Conservation (phyloP, 2,888 invertebrate genomes). For the Noctua janthe region DNA sequence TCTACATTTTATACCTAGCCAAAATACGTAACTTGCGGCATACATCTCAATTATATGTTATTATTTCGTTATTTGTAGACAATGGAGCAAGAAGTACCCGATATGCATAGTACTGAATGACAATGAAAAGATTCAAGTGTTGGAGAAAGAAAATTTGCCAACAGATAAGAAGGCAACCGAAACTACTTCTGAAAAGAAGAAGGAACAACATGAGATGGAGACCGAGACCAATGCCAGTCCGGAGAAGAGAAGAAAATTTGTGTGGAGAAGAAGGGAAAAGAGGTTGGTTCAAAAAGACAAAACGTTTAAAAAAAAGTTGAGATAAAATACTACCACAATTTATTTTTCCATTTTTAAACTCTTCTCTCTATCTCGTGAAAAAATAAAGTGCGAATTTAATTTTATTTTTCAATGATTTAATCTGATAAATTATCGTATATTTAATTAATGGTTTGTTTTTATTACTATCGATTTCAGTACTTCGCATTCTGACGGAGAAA, state of each 20-base stretch:
- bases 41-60: background rate
- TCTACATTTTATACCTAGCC: background rate
- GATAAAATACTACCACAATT: background rate
- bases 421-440: background rate
- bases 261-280: constrained; percentile 86
- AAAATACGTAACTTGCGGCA: background rate
- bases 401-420: constrained; percentile 5
- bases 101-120: constrained; percentile 93
- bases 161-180: constrained; percentile 80
- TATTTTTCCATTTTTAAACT: background rate
- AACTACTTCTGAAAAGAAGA: constrained; percentile 78
- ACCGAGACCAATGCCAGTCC: constrained; percentile 88
- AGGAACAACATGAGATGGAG: constrained; percentile 82
- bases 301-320: background rate
- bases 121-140: constrained; percentile 86
- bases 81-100: constrained; percentile 98
- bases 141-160: constrained; percentile 81
- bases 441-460: background rate
- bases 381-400: constrained; percentile 21
- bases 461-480: constrained; percentile 69
- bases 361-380: constrained; percentile 3
- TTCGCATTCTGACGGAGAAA: constrained; percentile 81
- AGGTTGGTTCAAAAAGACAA: constrained; percentile 69
- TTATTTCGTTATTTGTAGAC: constrained; percentile 80
- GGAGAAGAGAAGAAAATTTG: constrained; percentile 86